Conservation (phyloP, 2,888 invertebrate genomes). For the Osmoderma eremita region DNA sequence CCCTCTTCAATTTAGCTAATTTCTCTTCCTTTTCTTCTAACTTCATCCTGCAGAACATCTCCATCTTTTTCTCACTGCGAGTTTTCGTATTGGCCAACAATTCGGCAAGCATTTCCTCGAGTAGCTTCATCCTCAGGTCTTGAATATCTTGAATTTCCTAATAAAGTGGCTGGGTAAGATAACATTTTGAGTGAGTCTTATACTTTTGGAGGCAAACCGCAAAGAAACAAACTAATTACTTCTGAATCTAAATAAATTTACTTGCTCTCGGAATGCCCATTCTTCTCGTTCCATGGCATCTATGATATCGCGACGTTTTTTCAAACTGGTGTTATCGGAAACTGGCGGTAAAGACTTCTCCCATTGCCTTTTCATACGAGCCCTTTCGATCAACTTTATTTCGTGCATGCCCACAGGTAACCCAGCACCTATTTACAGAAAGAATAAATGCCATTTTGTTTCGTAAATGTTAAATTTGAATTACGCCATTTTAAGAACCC, state of each 20-base stretch:
- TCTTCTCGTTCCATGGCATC: slow-evolving; percentile 84
- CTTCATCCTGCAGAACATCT: slow-evolving; percentile 66
- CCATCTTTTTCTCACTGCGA: slow-evolving; percentile 65
- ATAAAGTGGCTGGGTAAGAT: slow-evolving; percentile 10
- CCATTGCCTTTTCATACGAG: slow-evolving; percentile 74
- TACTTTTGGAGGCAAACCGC: not conserved
- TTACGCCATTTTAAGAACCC: slow-evolving; percentile 63
- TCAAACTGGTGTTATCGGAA: slow-evolving; percentile 67
- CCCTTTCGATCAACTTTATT: slow-evolving; percentile 74
- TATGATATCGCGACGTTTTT: slow-evolving; percentile 72
- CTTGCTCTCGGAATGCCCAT: slow-evolving; percentile 84
- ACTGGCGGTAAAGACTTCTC: slow-evolving; percentile 70
- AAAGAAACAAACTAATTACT: not conserved
- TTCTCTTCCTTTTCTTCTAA: slow-evolving; percentile 68
- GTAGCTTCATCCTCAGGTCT: slow-evolving; percentile 73
- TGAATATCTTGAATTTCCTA: slow-evolving; percentile 79
- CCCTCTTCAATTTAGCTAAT: slow-evolving; percentile 67
- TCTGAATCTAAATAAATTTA: slow-evolving; percentile 52
- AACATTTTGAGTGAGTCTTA: not conserved
- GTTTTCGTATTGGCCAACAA: slow-evolving; percentile 65
- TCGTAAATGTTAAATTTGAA: not conserved
- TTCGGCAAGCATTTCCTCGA: slow-evolving; percentile 71
- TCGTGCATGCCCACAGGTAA: slow-evolving; percentile 72
- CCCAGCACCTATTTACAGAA: slow-evolving; percentile 63
- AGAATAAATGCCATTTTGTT: not conserved